phyloP scores from a whole-genome alignment of 2,888 invertebrate genomes.

The Oligia fasciuncula region DNA sequence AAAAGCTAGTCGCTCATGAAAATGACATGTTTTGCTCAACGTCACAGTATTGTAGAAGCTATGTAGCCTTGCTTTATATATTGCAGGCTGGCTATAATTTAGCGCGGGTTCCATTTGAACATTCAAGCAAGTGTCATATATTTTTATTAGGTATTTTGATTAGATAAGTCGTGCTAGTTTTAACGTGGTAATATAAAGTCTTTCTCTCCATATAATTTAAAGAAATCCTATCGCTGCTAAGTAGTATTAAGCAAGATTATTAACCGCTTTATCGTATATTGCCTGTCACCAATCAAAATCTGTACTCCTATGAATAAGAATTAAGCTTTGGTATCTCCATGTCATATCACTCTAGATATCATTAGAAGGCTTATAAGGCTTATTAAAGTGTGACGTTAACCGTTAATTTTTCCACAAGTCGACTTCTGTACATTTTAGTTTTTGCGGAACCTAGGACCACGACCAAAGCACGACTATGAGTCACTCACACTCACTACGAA shows the following conservation, averaged over 20 bases:
- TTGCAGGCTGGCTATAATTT: too few species aligned
- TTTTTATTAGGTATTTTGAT: too few species aligned
- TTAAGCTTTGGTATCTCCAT: neutral
- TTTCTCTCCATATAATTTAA: too few species aligned
- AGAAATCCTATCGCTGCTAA: too few species aligned
- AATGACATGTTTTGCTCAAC: too few species aligned
- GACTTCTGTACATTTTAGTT: neutral
- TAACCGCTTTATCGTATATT: neutral
- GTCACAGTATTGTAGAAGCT: too few species aligned
- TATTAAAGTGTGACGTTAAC: neutral
- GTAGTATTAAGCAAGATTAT: neutral
- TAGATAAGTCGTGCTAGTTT: too few species aligned
- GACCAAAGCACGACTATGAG: neutral
- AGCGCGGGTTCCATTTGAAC: too few species aligned
- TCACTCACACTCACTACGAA: neutral
- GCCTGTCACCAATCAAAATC: neutral
- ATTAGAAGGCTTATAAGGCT: too few species aligned
- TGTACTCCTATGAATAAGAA: neutral
- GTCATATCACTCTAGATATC: neutral
- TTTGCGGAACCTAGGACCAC: neutral
- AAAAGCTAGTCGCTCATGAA: neutral
- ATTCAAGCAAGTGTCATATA: too few species aligned
- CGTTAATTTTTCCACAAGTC: neutral
- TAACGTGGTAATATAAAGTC: too few species aligned
- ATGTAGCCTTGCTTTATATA: too few species aligned